These are phyloP conservation scores for Pionites leucogaster DNA, from an alignment of 2,113 vertebrate species.

Conservation along the genomic window DNA sequence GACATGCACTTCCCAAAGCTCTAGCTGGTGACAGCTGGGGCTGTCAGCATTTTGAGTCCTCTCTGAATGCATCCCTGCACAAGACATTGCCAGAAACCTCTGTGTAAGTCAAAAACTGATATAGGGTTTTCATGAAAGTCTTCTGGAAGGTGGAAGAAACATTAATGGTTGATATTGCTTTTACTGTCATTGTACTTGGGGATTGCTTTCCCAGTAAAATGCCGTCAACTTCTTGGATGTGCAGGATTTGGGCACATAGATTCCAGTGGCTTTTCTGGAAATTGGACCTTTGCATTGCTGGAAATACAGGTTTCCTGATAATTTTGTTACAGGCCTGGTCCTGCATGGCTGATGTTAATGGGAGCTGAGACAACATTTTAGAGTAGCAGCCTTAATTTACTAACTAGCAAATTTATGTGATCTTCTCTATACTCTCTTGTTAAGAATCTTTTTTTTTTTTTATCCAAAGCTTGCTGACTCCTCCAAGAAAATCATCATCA, in stretches of 20 bases:
- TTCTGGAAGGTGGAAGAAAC: neutral
- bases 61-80: neutral
- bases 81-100: neutral
- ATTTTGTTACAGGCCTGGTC: neutral
- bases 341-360: neutral
- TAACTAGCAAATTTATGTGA: neutral
- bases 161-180: accelerated
- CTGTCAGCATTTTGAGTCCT: neutral
- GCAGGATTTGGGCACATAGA: neutral
- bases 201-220: neutral
- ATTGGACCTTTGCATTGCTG: neutral
- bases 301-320: neutral
- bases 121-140: neutral
- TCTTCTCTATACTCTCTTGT: neutral
- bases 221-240: neutral
- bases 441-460: neutral
- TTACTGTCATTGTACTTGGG: neutral
- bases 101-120: neutral
- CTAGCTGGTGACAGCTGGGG: neutral
- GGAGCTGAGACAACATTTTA: neutral
- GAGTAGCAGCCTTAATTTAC: neutral
- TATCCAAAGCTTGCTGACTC: neutral
- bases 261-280: neutral
- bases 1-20: neutral
- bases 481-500: neutral